A percentile compares a stretch with the other conserved stretches of the same genome.
Conservation (phyloP, 2,797 vertebrate genomes). For the Columba guinea region DNA sequence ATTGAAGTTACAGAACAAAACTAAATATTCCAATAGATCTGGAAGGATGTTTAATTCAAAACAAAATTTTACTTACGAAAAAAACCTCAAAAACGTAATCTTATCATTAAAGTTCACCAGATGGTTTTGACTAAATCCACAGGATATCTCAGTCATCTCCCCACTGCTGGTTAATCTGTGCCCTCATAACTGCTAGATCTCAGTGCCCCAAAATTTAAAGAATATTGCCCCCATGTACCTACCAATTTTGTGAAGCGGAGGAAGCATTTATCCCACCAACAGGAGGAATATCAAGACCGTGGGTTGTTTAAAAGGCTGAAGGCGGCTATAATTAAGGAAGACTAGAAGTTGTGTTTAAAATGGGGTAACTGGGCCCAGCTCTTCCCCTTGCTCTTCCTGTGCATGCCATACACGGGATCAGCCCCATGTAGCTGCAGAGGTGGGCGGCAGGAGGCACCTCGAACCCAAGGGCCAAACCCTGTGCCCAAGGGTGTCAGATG, state of each 20-base stretch:
- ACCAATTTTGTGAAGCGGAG: background rate
- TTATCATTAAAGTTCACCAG: background rate
- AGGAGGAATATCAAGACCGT: background rate
- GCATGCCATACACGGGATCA: fast-evolving
- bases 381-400: background rate
- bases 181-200: background rate
- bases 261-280: background rate
- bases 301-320: background rate
- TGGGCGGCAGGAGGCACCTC: background rate
- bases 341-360: background rate
- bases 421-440: background rate
- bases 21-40: background rate
- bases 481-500: fast-evolving
- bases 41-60: background rate
- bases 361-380: background rate
- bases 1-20: background rate
- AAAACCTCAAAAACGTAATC: background rate
- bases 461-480: background rate
- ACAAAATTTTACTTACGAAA: background rate
- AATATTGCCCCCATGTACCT: background rate
- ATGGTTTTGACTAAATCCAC: background rate
- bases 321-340: background rate
- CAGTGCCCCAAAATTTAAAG: background rate
- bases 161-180: background rate
- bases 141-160: background rate